Evolutionary conservation across 2,113 vertebrate species (phyloP).

Genomic region (Ammospiza nelsoni): DNA sequence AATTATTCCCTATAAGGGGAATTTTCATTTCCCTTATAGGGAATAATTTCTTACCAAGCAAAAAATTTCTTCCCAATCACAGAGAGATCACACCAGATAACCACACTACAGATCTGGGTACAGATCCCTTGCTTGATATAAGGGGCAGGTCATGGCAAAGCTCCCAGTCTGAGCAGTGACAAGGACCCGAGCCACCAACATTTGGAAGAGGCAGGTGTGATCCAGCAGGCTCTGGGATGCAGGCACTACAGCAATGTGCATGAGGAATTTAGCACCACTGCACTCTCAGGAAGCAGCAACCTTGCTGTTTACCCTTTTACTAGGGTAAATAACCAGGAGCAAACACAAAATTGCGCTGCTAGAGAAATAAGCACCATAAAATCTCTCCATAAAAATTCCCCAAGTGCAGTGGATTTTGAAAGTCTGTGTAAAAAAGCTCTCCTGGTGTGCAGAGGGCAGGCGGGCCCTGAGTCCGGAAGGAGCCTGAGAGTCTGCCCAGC

Average conservation of each 20-base stretch:
- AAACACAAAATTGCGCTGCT: not conserved
- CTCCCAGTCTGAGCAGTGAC: not conserved
- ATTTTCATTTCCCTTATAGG: not conserved
- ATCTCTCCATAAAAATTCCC: not conserved
- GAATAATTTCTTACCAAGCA: not conserved
- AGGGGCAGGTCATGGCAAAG: not conserved
- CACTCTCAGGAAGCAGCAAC: not conserved
- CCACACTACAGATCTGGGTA: not conserved
- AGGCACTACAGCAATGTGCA: not conserved
- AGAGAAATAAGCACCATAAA: not conserved
- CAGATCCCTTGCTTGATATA: not conserved
- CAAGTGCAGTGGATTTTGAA: not conserved
- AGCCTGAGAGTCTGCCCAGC: slow-evolving; percentile 39
- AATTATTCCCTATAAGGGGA: no score
- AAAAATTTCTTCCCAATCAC: not conserved
- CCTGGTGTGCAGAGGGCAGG: not conserved
- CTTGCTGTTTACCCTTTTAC: not conserved
- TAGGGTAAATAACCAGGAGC: not conserved
- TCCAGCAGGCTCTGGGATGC: not conserved
- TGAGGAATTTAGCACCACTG: not conserved
- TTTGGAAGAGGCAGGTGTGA: not conserved
- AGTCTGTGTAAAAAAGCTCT: not conserved
- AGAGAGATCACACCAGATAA: not conserved
- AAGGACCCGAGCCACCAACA: rapidly evolving
- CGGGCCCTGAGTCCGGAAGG: not conserved